Base-by-base conservation (phyloP, 2,888 invertebrate genomes). In the Gastracanthus pulcherrimus region DNA sequence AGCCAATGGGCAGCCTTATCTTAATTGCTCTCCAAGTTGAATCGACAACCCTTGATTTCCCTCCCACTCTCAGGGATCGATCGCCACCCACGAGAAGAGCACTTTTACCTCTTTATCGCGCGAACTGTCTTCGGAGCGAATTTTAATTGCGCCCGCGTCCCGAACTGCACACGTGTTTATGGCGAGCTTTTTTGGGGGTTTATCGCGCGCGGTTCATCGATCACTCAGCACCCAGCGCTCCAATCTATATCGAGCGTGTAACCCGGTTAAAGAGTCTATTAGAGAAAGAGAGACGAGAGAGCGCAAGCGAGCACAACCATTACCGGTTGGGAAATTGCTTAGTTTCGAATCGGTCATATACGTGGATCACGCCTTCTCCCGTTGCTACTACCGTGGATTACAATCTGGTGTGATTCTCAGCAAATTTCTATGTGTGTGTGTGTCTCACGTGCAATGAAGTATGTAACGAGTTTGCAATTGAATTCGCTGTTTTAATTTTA, bases 231-330 rank as follows among this genome's bases (percentile, higher is more conserved):
- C 81, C 83, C 76, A 82, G 84, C 77, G 84, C 84, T 86, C 85
- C 84, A 85, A 85, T 87, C 81, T 85, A 76, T 80, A 76, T 76
- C 23, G 66, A 70, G 62, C 48, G 34, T 83, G 81, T 86, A 87
- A 87, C 86, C 85, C 85, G 85, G 87, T 87, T 87, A 87, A 84
- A 80, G 86, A 87, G 84, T 86, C 86, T 86, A 87, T 86, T 85
- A 86, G 85, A 81, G 76, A 85, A 84, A 83, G 85, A 23, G 41
- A 64, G 31, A 16, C 23, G 41, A 51, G 51, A 31, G 29, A 11
- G 9, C n/a, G 7, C 11, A 13, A 11, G 9, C n/a, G 7, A n/a
- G 19, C 19, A 51, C 84, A 84, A 85, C 85, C 84, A 86, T 87
- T 87, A 86, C 86, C 87, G 86, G 81, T 76, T 82, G 82, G 86